A percentile compares a stretch with the other conserved stretches of the same genome.
phyloP scores from a whole-genome alignment of 2,888 invertebrate genomes.

The Ochropacha duplaris region DNA sequence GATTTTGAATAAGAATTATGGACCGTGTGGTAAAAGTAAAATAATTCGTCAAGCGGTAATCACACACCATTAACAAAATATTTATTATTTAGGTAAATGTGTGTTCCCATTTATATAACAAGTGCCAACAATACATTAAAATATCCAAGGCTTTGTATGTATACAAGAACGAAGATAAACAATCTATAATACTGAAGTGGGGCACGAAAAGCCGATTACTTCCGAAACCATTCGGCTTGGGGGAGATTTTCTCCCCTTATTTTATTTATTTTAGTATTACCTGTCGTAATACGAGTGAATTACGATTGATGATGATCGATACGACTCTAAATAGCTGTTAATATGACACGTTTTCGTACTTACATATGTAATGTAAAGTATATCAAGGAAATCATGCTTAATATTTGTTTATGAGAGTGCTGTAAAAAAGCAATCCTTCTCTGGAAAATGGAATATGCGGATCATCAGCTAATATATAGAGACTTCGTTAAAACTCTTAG shows the following conservation, averaged over 20 bases:
- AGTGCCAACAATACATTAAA: background rate
- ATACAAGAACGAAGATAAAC: background rate
- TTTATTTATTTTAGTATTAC: background rate
- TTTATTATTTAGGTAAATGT: background rate
- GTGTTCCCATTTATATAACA: background rate
- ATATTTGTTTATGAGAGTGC: background rate
- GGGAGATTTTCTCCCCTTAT: background rate
- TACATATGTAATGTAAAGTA: background rate
- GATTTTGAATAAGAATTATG: background rate
- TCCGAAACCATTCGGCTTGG: background rate
- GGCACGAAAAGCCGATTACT: background rate
- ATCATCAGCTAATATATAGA: too few relatives aligned
- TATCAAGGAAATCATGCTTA: background rate
- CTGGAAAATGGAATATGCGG: too few relatives aligned
- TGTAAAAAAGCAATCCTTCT: background rate
- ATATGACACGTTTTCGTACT: background rate
- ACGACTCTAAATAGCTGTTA: background rate
- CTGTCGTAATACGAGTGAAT: background rate
- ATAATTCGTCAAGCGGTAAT: background rate
- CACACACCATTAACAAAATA: background rate
- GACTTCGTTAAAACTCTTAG: too few relatives aligned
- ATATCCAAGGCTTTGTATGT: background rate
- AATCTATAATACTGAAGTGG: background rate
- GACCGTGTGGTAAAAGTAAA: background rate
- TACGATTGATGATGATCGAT: conserved; percentile 3